These are phyloP conservation scores for Periophthalmodon schlosseri DNA, from an alignment of 2,113 vertebrate genomes.

Conservation along the genomic window DNA sequence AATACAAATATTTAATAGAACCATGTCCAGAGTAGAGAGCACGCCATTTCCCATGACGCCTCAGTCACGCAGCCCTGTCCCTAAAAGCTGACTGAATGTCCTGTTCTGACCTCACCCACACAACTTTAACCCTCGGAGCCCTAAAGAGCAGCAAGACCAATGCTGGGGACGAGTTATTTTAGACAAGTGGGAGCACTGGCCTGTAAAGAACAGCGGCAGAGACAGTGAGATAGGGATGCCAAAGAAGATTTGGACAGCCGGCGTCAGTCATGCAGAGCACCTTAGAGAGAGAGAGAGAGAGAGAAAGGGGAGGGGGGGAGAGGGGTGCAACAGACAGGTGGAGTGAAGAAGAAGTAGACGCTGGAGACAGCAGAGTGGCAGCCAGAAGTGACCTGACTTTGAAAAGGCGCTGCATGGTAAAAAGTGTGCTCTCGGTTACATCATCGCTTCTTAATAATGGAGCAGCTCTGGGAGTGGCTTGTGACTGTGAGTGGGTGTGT, in stretches of 20 bases:
- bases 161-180: slow-evolving; percentile 42
- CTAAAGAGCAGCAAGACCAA: slow-evolving; percentile 18
- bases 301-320: neutral
- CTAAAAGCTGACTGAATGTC: slow-evolving; percentile 21
- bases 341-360: slow-evolving; percentile 18
- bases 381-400: slow-evolving; percentile 50
- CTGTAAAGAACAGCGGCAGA: slow-evolving; percentile 54
- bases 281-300: slow-evolving; percentile 22
- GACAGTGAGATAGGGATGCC: slow-evolving; percentile 50
- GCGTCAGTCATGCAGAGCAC: slow-evolving; percentile 50
- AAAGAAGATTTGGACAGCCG: slow-evolving; percentile 57
- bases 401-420: slow-evolving; percentile 72
- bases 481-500: slow-evolving; percentile 55
- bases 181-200: slow-evolving; percentile 55
- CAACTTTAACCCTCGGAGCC: slow-evolving; percentile 32
- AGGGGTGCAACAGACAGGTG: slow-evolving; percentile 48
- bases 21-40: neutral
- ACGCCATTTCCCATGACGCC: slow-evolving; percentile 19
- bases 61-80: slow-evolving; percentile 22
- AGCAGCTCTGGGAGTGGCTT: slow-evolving; percentile 70
- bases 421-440: slow-evolving; percentile 75
- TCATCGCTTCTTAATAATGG: slow-evolving; percentile 76
- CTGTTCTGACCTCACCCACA: slow-evolving; percentile 28
- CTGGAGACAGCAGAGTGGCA: slow-evolving; percentile 23
- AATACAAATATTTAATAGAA: slow-evolving; percentile 1